Conservation (phyloP, 2,888 invertebrate genomes). For the Cantharis rustica region DNA sequence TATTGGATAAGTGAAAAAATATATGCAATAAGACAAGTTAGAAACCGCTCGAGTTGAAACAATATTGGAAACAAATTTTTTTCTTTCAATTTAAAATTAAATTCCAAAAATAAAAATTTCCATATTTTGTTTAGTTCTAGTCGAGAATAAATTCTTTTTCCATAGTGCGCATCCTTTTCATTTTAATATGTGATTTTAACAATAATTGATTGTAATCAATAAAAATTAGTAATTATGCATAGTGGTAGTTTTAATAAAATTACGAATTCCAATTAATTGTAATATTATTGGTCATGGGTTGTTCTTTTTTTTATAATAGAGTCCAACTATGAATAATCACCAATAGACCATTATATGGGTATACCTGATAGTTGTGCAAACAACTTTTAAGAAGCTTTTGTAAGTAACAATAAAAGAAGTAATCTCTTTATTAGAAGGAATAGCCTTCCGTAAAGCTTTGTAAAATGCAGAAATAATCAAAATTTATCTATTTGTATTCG, state of each 20-base stretch:
- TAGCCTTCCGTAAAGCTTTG: neutral
- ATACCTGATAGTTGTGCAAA: neutral
- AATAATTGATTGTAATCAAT: too few species aligned
- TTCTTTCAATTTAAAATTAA: neutral
- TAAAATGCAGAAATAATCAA: neutral
- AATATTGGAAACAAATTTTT: neutral
- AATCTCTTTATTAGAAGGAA: neutral
- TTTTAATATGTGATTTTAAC: too few species aligned
- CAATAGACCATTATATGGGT: too few species aligned
- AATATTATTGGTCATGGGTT: too few species aligned
- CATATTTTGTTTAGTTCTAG: neutral
- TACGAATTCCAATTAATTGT: too few species aligned
- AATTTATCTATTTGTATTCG: neutral
- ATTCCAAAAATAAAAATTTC: neutral
- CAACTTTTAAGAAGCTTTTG: too few species aligned
- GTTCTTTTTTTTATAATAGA: too few species aligned
- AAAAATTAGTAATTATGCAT: too few species aligned
- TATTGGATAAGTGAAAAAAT: conserved; percentile 5
- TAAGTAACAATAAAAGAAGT: neutral
- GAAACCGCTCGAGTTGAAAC: neutral
- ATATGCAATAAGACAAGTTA: conserved; percentile 5
- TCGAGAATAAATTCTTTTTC: neutral
- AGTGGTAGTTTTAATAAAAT: too few species aligned
- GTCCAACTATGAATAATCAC: too few species aligned
- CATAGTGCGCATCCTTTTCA: too few species aligned